phyloP scores from a whole-genome alignment of 2,888 invertebrate species.

The Tinea semifulvella region DNA sequence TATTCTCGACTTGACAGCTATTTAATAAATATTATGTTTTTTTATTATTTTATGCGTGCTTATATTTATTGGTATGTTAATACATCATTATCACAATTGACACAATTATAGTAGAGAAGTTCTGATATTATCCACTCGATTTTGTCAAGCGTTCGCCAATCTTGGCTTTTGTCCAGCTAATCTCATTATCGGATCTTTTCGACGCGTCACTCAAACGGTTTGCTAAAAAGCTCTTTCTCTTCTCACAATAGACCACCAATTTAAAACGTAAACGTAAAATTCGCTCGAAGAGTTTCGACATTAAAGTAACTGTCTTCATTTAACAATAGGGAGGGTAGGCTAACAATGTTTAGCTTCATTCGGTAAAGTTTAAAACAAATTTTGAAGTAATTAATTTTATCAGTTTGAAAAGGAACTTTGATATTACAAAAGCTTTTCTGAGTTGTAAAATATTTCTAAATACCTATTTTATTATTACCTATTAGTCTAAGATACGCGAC shows the following conservation, averaged over 20 bases:
- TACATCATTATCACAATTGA: too few relatives aligned
- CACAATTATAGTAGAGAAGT: too few relatives aligned
- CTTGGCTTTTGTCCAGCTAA: too few relatives aligned
- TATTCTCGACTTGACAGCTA: not conserved
- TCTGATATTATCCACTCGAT: not conserved
- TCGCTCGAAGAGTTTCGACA: not conserved
- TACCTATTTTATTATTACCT: too few relatives aligned
- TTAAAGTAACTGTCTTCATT: not conserved
- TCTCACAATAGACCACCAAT: not conserved
- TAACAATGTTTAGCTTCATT: slow-evolving; percentile 11
- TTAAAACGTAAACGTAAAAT: not conserved
- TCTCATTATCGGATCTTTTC: too few relatives aligned
- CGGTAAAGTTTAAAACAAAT: slow-evolving; percentile 24
- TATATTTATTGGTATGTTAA: too few relatives aligned
- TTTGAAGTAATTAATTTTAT: slow-evolving; percentile 14
- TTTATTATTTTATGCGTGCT: not conserved
- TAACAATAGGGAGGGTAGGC: slow-evolving; percentile 5
- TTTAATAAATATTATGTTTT: slow-evolving; percentile 1
- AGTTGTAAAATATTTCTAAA: slow-evolving; percentile 6
- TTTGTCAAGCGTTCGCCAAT: too few relatives aligned
- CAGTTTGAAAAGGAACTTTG: slow-evolving; percentile 9
- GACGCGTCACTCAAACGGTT: too few relatives aligned
- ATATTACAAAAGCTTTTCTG: slow-evolving; percentile 10
- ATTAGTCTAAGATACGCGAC: too few relatives aligned
- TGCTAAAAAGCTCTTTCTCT: not conserved